Evolutionary conservation across 1,140 invertebrate species (phyloP).

Genomic region (Psix sp.): DNA sequence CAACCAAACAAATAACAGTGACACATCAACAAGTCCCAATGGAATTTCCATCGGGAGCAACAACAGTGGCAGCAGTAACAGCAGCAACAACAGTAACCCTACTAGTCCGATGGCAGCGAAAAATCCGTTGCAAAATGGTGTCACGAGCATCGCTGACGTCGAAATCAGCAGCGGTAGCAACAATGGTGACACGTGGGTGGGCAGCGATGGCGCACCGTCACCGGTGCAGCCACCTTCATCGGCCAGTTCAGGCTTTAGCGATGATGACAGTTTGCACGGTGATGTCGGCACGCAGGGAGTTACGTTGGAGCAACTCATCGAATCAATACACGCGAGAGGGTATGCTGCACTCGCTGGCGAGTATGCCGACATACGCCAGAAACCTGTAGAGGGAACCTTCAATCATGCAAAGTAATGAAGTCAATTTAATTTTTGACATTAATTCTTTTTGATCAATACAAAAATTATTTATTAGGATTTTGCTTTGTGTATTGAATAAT

Average conservation of each 20-base stretch:
- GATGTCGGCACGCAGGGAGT: slow-evolving; percentile 79
- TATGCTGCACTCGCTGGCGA: slow-evolving; percentile 87
- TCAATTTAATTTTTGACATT: neutral
- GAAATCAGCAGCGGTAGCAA: slow-evolving; percentile 74
- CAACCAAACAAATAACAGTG: slow-evolving; percentile 57
- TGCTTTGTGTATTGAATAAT: neutral
- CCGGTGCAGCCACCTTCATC: slow-evolving; percentile 85
- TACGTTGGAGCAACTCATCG: slow-evolving; percentile 86
- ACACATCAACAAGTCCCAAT: slow-evolving; percentile 59
- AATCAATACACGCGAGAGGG: slow-evolving; percentile 84
- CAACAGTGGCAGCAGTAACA: slow-evolving; percentile 26
- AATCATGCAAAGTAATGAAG: slow-evolving; percentile 80
- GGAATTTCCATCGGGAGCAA: slow-evolving; percentile 58
- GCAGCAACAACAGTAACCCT: slow-evolving; percentile 62
- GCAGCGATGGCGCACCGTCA: slow-evolving; percentile 77
- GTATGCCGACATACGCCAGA: slow-evolving; percentile 87
- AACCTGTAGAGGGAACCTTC: slow-evolving; percentile 90
- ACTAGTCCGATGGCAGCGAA: slow-evolving; percentile 72
- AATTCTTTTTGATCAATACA: neutral
- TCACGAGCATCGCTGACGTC: slow-evolving; percentile 68
- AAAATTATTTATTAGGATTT: neutral
- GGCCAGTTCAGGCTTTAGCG: slow-evolving; percentile 89
- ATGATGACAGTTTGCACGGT: slow-evolving; percentile 90
- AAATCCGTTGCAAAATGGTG: slow-evolving; percentile 68
- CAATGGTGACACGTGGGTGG: slow-evolving; percentile 72